These are phyloP conservation scores for Scytalopus superciliaris DNA, from an alignment of 2,113 vertebrate genomes.

Conservation along the genomic window DNA sequence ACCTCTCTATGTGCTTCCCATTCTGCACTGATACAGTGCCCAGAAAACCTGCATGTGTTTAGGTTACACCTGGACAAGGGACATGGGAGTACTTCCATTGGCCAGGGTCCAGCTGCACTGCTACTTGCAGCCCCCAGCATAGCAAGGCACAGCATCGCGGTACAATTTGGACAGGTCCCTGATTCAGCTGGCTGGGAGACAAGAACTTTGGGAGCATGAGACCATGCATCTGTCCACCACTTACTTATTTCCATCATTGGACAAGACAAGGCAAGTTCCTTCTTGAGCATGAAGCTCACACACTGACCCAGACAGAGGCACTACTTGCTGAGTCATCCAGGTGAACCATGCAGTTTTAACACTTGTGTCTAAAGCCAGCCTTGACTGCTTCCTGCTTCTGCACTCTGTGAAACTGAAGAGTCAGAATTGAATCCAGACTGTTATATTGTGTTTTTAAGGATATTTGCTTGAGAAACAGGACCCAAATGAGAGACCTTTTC, in stretches of 20 bases:
- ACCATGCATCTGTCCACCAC: not conserved
- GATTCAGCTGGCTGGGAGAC: not conserved
- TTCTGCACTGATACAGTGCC: not conserved
- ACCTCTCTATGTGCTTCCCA: fast-evolving
- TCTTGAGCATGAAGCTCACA: not conserved
- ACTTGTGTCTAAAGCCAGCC: not conserved
- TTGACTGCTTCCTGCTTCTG: not conserved
- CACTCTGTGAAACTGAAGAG: not conserved
- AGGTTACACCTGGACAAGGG: not conserved
- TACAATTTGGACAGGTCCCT: not conserved
- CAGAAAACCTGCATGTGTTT: not conserved
- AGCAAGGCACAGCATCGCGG: not conserved
- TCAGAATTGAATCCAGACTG: not conserved
- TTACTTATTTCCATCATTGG: not conserved
- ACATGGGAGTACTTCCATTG: not conserved
- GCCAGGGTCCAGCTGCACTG: not conserved
- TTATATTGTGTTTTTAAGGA: not conserved
- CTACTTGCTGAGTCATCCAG: not conserved
- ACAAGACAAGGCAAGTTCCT: not conserved
- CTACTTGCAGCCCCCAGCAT: not conserved
- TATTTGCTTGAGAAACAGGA: not conserved
- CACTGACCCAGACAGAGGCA: not conserved
- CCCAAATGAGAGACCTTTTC: not conserved
- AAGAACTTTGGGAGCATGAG: not conserved
- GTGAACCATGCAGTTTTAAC: not conserved